Conservation (phyloP, 2,797 vertebrate species). For the Gila robusta region DNA sequence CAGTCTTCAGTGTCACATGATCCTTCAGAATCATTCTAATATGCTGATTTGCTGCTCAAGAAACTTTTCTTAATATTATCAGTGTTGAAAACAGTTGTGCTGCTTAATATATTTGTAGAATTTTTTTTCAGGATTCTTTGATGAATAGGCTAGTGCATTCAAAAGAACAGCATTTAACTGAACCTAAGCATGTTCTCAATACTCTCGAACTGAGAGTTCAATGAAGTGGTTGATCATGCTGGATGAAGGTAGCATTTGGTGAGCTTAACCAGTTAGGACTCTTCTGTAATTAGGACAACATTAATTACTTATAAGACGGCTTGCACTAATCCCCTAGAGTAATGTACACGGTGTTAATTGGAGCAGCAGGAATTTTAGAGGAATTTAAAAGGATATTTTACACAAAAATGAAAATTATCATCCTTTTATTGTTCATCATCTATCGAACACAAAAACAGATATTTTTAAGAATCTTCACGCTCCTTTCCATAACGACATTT, state of each 20-base stretch:
- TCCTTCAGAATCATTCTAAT: not conserved
- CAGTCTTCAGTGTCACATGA: not conserved
- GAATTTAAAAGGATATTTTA: constrained; percentile 28
- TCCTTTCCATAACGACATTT: not conserved
- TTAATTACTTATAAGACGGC: constrained; percentile 63
- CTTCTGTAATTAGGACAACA: constrained; percentile 62
- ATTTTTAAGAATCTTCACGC: not conserved
- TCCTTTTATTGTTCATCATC: not conserved
- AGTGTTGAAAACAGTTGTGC: not conserved
- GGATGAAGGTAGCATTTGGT: constrained; percentile 48
- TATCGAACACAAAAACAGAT: not conserved
- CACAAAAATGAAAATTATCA: not conserved
- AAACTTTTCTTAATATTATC: not conserved
- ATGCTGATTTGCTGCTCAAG: not conserved
- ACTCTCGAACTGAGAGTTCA: not conserved
- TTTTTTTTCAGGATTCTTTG: not conserved
- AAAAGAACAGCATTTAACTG: not conserved
- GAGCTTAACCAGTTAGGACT: constrained; percentile 64
- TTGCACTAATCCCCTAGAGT: constrained; percentile 47
- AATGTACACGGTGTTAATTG: constrained; percentile 52
- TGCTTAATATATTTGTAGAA: not conserved
- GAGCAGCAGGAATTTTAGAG: constrained; percentile 28
- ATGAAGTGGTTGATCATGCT: constrained; percentile 43
- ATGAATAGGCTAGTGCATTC: not conserved
- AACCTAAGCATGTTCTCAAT: not conserved